A percentile compares a stretch with the other conserved stretches of the same genome.
phyloP scores from a whole-genome alignment of 1,140 invertebrate species.

The Teleogryllus occipitalis region DNA sequence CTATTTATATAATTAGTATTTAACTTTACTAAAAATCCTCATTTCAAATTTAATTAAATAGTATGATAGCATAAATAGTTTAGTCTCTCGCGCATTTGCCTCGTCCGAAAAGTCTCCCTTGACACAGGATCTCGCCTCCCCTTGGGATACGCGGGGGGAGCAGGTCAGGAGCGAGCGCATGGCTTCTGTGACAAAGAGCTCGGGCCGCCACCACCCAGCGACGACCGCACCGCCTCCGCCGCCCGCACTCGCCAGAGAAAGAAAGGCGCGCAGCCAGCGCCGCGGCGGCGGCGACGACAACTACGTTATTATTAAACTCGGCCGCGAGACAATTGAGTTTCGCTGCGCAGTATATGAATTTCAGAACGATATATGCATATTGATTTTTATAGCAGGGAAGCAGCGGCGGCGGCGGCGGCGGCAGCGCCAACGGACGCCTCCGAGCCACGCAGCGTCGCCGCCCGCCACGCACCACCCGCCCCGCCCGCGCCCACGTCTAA shows the following conservation, averaged over 20 bases:
- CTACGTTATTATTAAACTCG: slow-evolving; percentile 16
- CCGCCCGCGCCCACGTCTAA: neutral
- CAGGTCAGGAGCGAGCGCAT: too few relatives aligned
- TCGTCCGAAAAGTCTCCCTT: too few relatives aligned
- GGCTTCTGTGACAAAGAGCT: too few relatives aligned
- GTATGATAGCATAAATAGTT: too few relatives aligned
- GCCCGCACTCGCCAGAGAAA: neutral
- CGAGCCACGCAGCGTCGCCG: neutral
- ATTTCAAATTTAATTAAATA: too few relatives aligned
- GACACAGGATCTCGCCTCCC: too few relatives aligned
- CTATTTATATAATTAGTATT: too few relatives aligned
- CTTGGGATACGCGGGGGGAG: too few relatives aligned
- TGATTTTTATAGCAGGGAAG: slow-evolving; percentile 17
- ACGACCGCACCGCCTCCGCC: neutral
- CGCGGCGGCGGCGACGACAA: slow-evolving; percentile 8
- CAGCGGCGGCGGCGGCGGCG: neutral
- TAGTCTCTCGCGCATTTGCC: too few relatives aligned
- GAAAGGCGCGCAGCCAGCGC: neutral
- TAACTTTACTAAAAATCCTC: too few relatives aligned
- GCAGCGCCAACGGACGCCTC: neutral
- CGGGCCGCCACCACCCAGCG: neutral
- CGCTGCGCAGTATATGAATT: slow-evolving; percentile 14
- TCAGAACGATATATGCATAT: slow-evolving; percentile 16
- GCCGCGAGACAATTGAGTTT: slow-evolving; percentile 16
- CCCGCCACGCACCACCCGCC: too few relatives aligned